Evolutionary conservation across 2,797 vertebrate species (phyloP), one percentile per base, ranked within the genome.

Genomic region (Gymnoscopelus microlampas): DNA sequence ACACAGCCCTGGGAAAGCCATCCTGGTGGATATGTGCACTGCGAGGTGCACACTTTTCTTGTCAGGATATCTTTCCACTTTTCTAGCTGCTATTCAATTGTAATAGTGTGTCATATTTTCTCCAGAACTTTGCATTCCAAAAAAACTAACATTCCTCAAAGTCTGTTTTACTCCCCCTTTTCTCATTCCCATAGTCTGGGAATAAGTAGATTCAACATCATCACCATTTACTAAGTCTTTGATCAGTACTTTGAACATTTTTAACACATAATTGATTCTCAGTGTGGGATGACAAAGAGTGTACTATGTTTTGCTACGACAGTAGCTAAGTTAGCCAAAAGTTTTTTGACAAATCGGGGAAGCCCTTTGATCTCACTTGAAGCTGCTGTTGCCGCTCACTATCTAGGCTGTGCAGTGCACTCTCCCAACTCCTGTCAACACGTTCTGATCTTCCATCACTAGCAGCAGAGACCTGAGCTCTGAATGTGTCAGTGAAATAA

Each of bases 401-500:
- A 32, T 74, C 13, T 74, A 55, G 58, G 67, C 66, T 73, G 14
- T 44, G 26, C 67, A 10, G 39, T 44, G 39, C 39, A 44, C 72
- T 23, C 78, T 50, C 5, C 8, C 49, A 26, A 70, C 70, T 48
- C 26, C 29, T 71, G 68, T 78, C 73, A 73, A 19, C 68, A 60
- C 12, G 54, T 26, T 72, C 63, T 78, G 78, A 83, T 87, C 77
- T 63, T 65, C 24, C 32, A 50, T 57, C 59, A 56, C 80, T 56
- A 74, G 70, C 48, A 71, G 70, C 73, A 69, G 56, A 74, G 72
- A 70, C 76, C 67, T 71, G 57, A 64, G 51, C 51, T 44, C 50
- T 23, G 26, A 19, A 55, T 73, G 67, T 68, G 68, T 79, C 57
- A 84, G 81, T 87, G 74, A 85, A 79, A 65, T 67, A 29, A 72